Percentiles rank a stretch among this genome's conserved stretches.
Evolutionary conservation across 2,113 vertebrate genomes (phyloP).

Genomic region (Pampusana beccarii): DNA sequence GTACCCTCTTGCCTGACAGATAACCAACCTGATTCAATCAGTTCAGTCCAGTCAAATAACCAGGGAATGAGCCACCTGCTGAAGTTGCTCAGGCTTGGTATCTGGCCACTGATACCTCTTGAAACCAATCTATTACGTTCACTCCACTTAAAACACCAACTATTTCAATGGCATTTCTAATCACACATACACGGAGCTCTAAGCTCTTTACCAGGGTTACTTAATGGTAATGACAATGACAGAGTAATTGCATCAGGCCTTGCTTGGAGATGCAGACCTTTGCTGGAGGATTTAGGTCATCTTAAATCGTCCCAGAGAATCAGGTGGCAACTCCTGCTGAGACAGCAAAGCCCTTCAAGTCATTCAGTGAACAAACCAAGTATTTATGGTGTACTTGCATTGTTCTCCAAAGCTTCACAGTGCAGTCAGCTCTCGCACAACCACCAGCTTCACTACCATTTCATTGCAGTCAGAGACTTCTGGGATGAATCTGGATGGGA

Average conservation of each 20-base stretch:
- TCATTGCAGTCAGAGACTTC: not conserved
- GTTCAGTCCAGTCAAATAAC: not conserved
- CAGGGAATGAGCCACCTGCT: not conserved
- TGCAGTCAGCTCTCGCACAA: not conserved
- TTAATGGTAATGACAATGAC: not conserved
- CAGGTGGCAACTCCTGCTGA: not conserved
- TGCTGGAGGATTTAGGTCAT: not conserved
- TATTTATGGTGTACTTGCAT: not conserved
- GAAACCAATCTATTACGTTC: not conserved
- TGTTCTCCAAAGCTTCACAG: not conserved
- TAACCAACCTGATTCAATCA: not conserved
- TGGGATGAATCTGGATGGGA: not conserved
- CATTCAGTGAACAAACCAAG: not conserved
- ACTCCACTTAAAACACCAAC: not conserved
- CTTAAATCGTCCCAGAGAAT: not conserved
- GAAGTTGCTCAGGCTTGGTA: not conserved
- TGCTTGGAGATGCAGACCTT: not conserved
- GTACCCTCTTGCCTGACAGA: not conserved
- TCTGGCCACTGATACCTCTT: not conserved
- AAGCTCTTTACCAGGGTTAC: not conserved
- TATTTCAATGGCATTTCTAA: not conserved
- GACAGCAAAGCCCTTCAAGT: not conserved
- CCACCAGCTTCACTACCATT: not conserved
- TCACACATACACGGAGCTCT: not conserved
- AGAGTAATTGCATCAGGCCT: not conserved